Evolutionary conservation across 2,888 invertebrate genomes (phyloP).

Genomic region (Mimachlamys varia): DNA sequence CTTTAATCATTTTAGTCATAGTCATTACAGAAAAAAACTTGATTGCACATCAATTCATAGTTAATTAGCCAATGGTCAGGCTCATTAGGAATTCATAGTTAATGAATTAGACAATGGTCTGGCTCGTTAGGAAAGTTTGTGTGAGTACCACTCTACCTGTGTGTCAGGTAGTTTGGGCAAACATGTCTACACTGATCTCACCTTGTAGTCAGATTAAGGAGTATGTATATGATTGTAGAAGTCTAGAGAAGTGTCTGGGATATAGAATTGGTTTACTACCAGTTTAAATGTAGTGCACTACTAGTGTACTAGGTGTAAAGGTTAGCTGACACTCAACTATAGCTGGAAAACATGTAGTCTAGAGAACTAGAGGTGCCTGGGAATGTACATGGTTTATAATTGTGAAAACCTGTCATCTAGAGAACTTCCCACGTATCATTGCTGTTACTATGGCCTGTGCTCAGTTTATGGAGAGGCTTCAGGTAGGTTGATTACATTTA

Average conservation of each 20-base stretch:
- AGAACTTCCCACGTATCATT: neutral
- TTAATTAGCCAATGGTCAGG: no score
- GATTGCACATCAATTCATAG: no score
- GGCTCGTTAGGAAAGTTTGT: neutral
- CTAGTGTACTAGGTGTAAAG: no score
- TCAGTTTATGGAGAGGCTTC: neutral
- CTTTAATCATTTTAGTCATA: neutral
- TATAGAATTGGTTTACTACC: no score
- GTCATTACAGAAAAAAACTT: neutral
- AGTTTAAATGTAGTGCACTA: no score
- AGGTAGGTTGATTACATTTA: neutral
- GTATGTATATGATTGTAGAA: no score
- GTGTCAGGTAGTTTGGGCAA: neutral
- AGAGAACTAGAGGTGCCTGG: no score
- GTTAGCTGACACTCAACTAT: no score
- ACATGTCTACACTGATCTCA: neutral
- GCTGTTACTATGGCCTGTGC: neutral
- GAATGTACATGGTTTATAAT: neutral
- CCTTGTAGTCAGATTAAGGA: neutral
- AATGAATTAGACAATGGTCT: neutral
- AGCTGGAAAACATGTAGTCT: no score
- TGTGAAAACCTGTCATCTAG: neutral
- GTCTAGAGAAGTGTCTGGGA: no score
- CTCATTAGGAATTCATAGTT: neutral
- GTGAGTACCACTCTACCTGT: neutral